These are phyloP conservation scores for Malacoctenus gilli DNA, from an alignment of 2,797 vertebrate species.

Conservation along the genomic window DNA sequence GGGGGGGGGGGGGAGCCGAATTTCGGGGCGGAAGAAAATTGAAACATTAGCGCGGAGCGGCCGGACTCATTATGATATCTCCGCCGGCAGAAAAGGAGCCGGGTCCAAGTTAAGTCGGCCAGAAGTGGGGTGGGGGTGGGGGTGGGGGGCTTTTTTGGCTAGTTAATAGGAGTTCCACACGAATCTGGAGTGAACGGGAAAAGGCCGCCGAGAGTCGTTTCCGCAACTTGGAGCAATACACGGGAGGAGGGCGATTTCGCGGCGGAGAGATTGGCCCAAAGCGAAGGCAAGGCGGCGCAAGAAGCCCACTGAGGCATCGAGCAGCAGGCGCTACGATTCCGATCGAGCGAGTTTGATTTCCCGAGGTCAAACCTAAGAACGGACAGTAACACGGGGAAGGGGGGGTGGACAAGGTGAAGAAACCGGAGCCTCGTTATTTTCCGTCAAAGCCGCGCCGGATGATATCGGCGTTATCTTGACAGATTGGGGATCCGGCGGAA, in stretches of 20 bases:
- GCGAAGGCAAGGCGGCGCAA: conserved; percentile 7
- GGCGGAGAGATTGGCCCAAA: conserved; percentile 13
- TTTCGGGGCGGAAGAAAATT: conserved; percentile 36
- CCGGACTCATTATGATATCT: conserved; percentile 21
- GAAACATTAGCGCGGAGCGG: conserved; percentile 34
- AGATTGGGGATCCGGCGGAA: conserved; percentile 5
- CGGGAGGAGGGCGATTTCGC: neutral
- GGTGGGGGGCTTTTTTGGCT: conserved; percentile 19
- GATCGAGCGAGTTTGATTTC: too few relatives aligned
- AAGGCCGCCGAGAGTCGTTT: too few relatives aligned
- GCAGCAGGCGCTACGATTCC: too few relatives aligned
- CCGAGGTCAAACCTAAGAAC: too few relatives aligned
- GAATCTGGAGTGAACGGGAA: conserved; percentile 9
- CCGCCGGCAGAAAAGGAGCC: neutral
- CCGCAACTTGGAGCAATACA: neutral
- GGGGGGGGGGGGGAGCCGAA: conserved; percentile 26
- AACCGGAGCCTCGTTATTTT: conserved; percentile 26
- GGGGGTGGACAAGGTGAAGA: too few relatives aligned
- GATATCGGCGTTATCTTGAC: conserved; percentile 8
- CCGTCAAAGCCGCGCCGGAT: conserved; percentile 16
- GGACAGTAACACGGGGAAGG: too few relatives aligned
- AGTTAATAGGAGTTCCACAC: conserved; percentile 7
- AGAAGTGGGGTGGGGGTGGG: too few relatives aligned
- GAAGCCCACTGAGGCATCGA: too few relatives aligned
- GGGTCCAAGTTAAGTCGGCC: conserved; percentile 16